Conservation (phyloP, 1,140 invertebrate genomes). For the Homarus americanus region DNA sequence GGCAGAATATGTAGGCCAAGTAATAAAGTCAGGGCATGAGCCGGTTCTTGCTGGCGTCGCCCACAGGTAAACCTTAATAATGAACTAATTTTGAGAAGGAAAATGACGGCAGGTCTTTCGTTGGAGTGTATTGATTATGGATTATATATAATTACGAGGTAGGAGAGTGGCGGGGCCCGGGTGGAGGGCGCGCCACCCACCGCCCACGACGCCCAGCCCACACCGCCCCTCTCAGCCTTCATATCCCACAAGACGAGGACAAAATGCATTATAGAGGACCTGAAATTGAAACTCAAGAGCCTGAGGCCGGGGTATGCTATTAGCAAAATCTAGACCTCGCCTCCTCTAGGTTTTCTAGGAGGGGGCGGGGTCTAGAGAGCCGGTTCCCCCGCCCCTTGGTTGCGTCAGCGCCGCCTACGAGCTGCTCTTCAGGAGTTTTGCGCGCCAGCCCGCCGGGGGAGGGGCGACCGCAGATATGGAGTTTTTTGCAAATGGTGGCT, state of each 20-base stretch:
- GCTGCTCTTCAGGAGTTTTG: slow-evolving; percentile 39
- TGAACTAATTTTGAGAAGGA: slow-evolving; percentile 60
- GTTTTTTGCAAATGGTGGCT: slow-evolving; percentile 72
- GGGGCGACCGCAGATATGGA: slow-evolving; percentile 54
- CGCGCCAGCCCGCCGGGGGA: slow-evolving; percentile 49
- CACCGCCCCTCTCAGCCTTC: slow-evolving; percentile 20
- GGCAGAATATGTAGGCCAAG: neutral
- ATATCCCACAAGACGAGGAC: slow-evolving; percentile 54
- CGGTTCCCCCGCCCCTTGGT: slow-evolving; percentile 26
- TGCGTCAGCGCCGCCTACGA: slow-evolving; percentile 65
- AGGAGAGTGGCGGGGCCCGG: slow-evolving; percentile 19
- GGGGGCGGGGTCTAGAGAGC: slow-evolving; percentile 28
- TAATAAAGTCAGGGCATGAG: neutral
- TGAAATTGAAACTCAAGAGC: slow-evolving; percentile 63
- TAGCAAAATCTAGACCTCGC: slow-evolving; percentile 53
- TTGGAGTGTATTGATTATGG: slow-evolving; percentile 63
- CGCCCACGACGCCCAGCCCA: slow-evolving; percentile 1
- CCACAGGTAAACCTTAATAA: slow-evolving; percentile 61
- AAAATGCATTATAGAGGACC: slow-evolving; percentile 66
- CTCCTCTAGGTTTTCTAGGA: slow-evolving; percentile 46
- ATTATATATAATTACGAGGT: slow-evolving; percentile 68
- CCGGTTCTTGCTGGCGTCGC: neutral
- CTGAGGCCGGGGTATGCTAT: slow-evolving; percentile 42
- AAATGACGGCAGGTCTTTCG: slow-evolving; percentile 54
- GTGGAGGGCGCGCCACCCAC: slow-evolving; percentile 19